Conservation (phyloP, 35 echinoderm and acorn worm genomes). For the Anneissia japonica region DNA sequence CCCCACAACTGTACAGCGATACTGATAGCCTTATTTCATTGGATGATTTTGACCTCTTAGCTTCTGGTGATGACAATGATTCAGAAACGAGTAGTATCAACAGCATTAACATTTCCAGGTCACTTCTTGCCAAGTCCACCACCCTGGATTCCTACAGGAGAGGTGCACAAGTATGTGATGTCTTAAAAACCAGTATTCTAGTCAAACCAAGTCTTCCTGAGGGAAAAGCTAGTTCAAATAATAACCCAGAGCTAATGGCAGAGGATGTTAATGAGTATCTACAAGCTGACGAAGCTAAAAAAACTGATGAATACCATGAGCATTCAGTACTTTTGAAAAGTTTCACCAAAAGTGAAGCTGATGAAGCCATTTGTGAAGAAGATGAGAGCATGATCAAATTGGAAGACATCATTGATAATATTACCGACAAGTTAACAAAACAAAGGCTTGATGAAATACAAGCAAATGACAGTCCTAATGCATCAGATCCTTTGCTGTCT, state of each 20-base stretch:
- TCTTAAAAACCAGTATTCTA: not conserved
- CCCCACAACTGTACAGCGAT: not conserved
- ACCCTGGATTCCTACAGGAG: not conserved
- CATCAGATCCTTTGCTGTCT: not conserved
- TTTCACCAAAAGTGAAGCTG: not conserved
- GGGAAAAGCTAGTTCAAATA: not conserved
- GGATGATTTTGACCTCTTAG: not conserved
- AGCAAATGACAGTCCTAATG: not conserved
- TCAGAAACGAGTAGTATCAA: not conserved
- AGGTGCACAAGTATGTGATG: not conserved
- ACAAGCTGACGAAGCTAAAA: not conserved
- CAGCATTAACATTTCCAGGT: not conserved
- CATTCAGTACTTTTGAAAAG: not conserved
- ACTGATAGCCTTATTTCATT: slow-evolving; percentile 6
- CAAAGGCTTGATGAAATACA: not conserved
- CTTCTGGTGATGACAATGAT: not conserved
- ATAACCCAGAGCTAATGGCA: not conserved
- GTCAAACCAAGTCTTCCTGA: not conserved
- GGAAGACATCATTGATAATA: not conserved
- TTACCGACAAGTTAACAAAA: not conserved
- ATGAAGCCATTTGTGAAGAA: not conserved
- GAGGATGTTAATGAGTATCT: no score
- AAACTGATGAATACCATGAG: not conserved
- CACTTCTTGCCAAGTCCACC: not conserved
- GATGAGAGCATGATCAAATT: not conserved